Percentiles rank a stretch among this genome's conserved stretches.
phyloP scores from a whole-genome alignment of 1,140 invertebrate species.

The Zaprionus gabonicus region DNA sequence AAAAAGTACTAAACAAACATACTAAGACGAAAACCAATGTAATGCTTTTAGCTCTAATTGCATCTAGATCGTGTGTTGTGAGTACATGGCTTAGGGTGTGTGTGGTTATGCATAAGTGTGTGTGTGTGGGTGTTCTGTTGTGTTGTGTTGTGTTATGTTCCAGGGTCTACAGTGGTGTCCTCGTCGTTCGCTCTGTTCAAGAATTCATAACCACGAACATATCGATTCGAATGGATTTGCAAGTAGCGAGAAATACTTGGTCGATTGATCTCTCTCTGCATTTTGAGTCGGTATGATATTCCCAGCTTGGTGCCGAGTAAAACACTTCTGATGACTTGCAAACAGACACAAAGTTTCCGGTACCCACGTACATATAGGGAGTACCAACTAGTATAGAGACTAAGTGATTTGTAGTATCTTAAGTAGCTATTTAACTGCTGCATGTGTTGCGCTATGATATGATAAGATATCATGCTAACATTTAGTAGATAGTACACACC shows the following conservation, averaged over 20 bases:
- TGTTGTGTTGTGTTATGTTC: slow-evolving; percentile 9
- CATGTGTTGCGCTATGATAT: slow-evolving; percentile 24
- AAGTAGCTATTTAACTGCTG: slow-evolving; percentile 29
- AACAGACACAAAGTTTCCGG: not conserved
- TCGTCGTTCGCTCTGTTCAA: not conserved
- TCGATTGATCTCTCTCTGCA: not conserved
- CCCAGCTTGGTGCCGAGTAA: not conserved
- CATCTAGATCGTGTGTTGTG: slow-evolving; percentile 30
- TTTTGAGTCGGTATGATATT: not conserved
- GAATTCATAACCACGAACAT: not conserved
- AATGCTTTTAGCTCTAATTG: slow-evolving; percentile 58
- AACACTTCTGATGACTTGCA: slow-evolving; percentile 1
- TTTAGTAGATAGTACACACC: slow-evolving; percentile 13
- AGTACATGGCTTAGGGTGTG: not conserved
- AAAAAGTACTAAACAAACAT: slow-evolving; percentile 44
- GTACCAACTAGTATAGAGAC: slow-evolving; percentile 38
- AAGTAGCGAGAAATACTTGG: not conserved
- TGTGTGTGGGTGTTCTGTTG: not conserved
- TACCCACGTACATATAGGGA: slow-evolving; percentile 8
- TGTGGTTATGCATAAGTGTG: slow-evolving; percentile 11
- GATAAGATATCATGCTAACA: slow-evolving; percentile 22
- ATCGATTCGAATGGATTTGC: slow-evolving; percentile 6
- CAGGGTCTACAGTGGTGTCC: slow-evolving; percentile 10
- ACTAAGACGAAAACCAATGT: slow-evolving; percentile 56
- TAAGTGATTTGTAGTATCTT: slow-evolving; percentile 33